Evolutionary conservation across 1,140 invertebrate species (phyloP), one percentile per base, ranked within the genome.

Genomic region (Nasonia longicornis): DNA sequence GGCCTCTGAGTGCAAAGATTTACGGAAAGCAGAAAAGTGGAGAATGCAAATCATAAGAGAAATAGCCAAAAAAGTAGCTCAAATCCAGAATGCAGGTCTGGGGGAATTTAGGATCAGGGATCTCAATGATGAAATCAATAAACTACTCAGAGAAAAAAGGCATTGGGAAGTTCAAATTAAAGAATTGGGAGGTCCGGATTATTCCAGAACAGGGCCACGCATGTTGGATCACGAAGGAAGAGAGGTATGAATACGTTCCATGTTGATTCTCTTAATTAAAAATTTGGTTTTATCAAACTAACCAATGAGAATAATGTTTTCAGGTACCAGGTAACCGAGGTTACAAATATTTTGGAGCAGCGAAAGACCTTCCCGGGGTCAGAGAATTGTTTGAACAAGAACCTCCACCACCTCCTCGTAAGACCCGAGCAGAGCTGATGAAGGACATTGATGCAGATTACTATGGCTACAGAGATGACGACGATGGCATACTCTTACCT

Each of bases 281-380:
- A 14, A 20, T 71, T 71, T 38, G 12, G 3, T 71, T 67, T 81
- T 75, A 76, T 77, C 2, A 31, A 31, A 29, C 20, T 7, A 67
- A 3, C 2, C 20, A 29, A 11, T 26, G 26, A 67, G 0, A 67
- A 1, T 31, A 42, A 82, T 82, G 26, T 29, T 81, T 77, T 70
- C 70, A 91, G 90, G 89, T 99, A 0, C 97, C 98, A 0, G 98
- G 98, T 45, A 99, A 98, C 91, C 93, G 97, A 86, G 98, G 99
- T 0, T 99, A 99, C 88, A 99, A 99, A 91, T 99, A 99, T 91
- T 99, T 99, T 91, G 99, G 98, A 77, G 99, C 98, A 52, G 98
- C 98, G 0, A 98, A 99, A 91, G 98, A 99, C 92, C 92, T 99
- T 85, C 99, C 99, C 26, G 96, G 99, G 67, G 99, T 99, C 11